Conservation (phyloP, 2,888 invertebrate species). For the Minunthozetes semirufus region DNA sequence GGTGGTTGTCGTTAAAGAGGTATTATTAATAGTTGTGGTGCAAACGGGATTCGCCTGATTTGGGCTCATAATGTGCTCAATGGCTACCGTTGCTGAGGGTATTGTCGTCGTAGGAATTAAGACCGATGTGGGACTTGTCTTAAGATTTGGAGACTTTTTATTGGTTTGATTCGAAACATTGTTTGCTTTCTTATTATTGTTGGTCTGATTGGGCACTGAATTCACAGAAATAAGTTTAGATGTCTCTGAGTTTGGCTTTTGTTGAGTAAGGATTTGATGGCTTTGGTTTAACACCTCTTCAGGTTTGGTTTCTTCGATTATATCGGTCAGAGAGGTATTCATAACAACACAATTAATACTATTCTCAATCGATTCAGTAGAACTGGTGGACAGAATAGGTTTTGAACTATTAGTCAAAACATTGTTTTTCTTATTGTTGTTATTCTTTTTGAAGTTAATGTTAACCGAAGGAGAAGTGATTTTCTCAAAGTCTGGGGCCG, state of each 20-base stretch:
- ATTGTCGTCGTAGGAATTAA: neutral
- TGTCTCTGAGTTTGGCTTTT: neutral
- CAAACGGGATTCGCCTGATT: neutral
- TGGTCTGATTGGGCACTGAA: neutral
- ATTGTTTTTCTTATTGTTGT: neutral
- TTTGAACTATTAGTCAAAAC: neutral
- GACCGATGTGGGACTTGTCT: neutral
- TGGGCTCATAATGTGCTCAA: neutral
- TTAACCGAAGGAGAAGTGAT: slow-evolving; percentile 11
- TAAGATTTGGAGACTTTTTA: slow-evolving; percentile 3
- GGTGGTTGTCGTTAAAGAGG: neutral
- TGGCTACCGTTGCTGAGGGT: neutral
- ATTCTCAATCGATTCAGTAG: neutral
- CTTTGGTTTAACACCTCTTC: neutral
- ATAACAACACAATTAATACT: slow-evolving; percentile 7
- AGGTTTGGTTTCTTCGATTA: neutral
- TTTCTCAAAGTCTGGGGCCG: slow-evolving; percentile 12
- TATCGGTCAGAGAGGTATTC: neutral
- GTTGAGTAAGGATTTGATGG: neutral
- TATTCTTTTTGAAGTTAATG: neutral
- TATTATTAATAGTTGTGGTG: neutral
- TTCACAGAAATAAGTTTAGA: neutral
- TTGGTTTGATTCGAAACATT: neutral
- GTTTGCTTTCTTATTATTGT: neutral
- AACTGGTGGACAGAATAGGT: neutral